Evolutionary conservation across 2,888 invertebrate genomes (phyloP), one percentile per base, ranked within the genome.

Genomic region (Nemapogon koenigi): DNA sequence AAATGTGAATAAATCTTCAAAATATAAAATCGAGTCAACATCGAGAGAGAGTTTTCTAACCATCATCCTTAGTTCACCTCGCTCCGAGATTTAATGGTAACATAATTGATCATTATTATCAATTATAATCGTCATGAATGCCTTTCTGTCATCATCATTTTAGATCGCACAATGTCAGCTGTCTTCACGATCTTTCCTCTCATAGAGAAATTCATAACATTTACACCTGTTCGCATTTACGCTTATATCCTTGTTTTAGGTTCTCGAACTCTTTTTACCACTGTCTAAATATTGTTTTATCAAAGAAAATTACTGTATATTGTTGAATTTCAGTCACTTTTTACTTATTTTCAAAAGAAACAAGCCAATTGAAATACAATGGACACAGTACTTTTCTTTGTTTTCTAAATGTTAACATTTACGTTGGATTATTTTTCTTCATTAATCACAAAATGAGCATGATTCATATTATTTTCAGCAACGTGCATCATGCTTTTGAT

Each of bases 401-500:
- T 49, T 47, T 49, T 59, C 42, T 54, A 53, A 29, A 26, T 53
- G 55, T 51, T 37, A 44, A 45, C 45, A 50, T 49, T 45, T 46
- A 54, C 52, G 57, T 57, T 49, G 45, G 48, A 56, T 53, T 45
- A 45, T 57, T 62, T 65, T 38, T 17, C 10, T 32, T 38, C 28
- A 32, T 32, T 53, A 50, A 61, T 55, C 63, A 63, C 65, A 69
- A 68, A 59, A 55, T 53, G 46, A 66, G 76, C 76, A 78, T 78
- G 76, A 65, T 55, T 62, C 62, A 64, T 64, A 57, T 64, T 55
- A 54, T 62, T 68, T 63, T 46, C 59, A 62, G 67, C 69, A 58
- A 64, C 56, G 57, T 69, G 73, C 72, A 66, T 76, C 75, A 76
- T 73, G 76, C 76, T 78, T 78, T 76, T 72, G 73, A 65, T 78